phyloP scores from a whole-genome alignment of 2,113 vertebrate species.

The Pagrus major region DNA sequence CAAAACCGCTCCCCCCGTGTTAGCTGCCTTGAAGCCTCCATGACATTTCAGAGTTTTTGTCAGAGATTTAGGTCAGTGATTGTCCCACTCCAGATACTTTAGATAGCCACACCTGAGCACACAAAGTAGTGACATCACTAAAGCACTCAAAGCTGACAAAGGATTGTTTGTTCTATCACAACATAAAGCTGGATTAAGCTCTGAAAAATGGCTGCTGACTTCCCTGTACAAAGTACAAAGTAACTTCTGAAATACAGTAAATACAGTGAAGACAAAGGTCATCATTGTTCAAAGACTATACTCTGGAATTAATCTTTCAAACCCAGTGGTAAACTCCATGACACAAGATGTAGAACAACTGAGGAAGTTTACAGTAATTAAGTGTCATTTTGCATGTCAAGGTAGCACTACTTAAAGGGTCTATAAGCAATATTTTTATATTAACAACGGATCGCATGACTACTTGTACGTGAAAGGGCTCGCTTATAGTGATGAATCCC shows the following conservation, averaged over 20 bases:
- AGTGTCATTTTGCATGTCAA: background rate
- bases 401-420: background rate
- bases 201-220: background rate
- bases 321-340: background rate
- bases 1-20: background rate
- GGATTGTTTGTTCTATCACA: background rate
- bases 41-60: constrained; percentile 21
- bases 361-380: background rate
- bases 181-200: constrained; percentile 7
- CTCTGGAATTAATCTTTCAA: background rate
- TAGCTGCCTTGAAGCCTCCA: background rate
- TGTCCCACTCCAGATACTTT: constrained; percentile 36
- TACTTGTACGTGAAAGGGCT: too few relatives aligned
- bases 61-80: constrained; percentile 60
- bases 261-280: background rate
- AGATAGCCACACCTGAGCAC: constrained; percentile 58
- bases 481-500: too few relatives aligned
- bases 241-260: background rate
- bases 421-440: background rate
- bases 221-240: background rate
- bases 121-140: constrained; percentile 32
- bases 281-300: background rate
- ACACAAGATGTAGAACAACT: background rate
- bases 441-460: background rate
- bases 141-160: constrained; percentile 26